Evolutionary conservation across 2,113 vertebrate genomes (phyloP).

Genomic region (Rhinolophus ferrumequinum): DNA sequence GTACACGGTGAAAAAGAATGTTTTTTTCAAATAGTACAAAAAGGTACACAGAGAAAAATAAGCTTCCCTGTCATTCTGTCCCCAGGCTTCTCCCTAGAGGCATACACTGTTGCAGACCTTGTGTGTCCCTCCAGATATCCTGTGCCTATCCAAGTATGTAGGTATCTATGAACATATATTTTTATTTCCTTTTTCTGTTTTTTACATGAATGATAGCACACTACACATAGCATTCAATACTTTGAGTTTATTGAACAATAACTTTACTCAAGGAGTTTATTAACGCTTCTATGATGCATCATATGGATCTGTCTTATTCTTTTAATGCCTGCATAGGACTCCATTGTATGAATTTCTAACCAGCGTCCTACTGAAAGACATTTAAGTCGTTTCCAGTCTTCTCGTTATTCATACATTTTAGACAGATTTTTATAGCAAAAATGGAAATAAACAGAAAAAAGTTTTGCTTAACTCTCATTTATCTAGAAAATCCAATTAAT

Average conservation of each 20-base stretch:
- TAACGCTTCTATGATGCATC: neutral
- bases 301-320: neutral
- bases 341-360: neutral
- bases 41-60: neutral
- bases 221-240: neutral
- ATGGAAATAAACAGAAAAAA: neutral
- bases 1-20: neutral
- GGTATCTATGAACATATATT: neutral
- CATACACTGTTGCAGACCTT: neutral
- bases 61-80: neutral
- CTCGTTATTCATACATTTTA: constrained; percentile 15
- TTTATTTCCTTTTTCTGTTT: neutral
- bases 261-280: too few species aligned
- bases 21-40: neutral
- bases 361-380: neutral
- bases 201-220: neutral
- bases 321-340: neutral
- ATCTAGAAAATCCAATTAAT: constrained; percentile 6
- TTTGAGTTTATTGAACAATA: neutral
- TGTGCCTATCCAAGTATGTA: neutral
- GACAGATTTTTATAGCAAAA: constrained; percentile 19
- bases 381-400: constrained; percentile 31
- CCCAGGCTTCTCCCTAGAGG: neutral
- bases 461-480: neutral
- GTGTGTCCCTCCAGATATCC: too few species aligned